These are phyloP conservation scores for Hemichromis elongatus DNA, from an alignment of 2,113 vertebrate genomes.

Conservation along the genomic window DNA sequence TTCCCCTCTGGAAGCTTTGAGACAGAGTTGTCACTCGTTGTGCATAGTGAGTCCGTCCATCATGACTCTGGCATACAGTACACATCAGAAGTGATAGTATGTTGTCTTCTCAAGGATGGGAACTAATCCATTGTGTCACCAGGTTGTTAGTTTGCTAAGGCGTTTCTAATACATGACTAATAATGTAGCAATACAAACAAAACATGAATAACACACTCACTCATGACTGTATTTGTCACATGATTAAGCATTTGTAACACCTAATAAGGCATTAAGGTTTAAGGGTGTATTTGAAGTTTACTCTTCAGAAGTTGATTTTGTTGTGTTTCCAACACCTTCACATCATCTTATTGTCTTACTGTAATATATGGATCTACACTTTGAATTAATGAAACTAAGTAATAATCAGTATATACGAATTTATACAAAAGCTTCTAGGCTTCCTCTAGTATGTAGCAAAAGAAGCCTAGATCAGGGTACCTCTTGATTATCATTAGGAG, in stretches of 20 bases:
- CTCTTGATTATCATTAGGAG: background rate
- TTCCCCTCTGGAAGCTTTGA: constrained; percentile 71
- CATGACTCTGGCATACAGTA: background rate
- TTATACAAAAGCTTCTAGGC: background rate
- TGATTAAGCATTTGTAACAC: background rate
- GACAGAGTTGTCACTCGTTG: constrained; percentile 33
- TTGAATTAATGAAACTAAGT: background rate
- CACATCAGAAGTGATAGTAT: fast-evolving
- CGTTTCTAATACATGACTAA: background rate
- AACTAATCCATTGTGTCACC: background rate
- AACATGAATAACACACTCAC: background rate
- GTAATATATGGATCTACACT: background rate
- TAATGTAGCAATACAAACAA: background rate
- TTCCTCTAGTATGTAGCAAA: background rate
- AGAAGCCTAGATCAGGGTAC: background rate
- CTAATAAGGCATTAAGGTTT: fast-evolving
- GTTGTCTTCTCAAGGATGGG: background rate
- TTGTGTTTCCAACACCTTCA: fast-evolving
- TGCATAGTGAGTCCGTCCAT: constrained; percentile 67
- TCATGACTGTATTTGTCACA: background rate
- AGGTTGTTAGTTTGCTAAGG: background rate
- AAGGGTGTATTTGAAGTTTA: background rate
- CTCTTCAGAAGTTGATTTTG: background rate
- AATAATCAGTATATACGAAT: background rate
- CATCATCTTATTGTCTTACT: background rate